Percentiles rank a stretch among this genome's conserved stretches.
These are phyloP conservation scores for Globodera rostochiensis DNA, from an alignment of 1,140 invertebrate genomes.

Conservation along the genomic window DNA sequence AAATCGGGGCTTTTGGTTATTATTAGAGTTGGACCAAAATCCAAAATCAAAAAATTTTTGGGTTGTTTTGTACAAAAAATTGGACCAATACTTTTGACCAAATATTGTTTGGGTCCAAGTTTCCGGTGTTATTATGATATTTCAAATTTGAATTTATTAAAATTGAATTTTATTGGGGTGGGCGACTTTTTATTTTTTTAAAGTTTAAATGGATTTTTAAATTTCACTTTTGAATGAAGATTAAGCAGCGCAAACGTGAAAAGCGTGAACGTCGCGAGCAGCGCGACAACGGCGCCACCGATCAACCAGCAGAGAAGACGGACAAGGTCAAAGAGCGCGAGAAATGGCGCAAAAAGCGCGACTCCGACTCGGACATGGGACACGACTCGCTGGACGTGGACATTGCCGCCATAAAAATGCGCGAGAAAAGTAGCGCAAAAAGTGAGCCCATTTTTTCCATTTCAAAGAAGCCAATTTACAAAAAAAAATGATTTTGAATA, in stretches of 20 bases:
- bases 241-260: constrained; percentile 25
- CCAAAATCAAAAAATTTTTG: too few species aligned
- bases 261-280: neutral
- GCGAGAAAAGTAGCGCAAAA: constrained; percentile 19
- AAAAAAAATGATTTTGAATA: constrained; percentile 19
- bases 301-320: neutral
- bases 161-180: too few species aligned
- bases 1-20: too few species aligned
- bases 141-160: too few species aligned
- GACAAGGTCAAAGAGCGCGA: constrained; percentile 18
- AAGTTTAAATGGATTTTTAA: too few species aligned
- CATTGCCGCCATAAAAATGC: constrained; percentile 11
- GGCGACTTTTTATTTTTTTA: too few species aligned
- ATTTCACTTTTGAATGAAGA: neutral
- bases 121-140: too few species aligned
- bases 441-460: neutral
- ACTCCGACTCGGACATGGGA: constrained; percentile 11
- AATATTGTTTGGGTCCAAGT: too few species aligned
- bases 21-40: too few species aligned
- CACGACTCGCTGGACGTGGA: constrained; percentile 10
- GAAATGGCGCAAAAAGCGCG: constrained; percentile 4
- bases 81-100: too few species aligned
- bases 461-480: neutral
- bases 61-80: too few species aligned
- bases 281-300: neutral